A percentile compares a stretch with the other conserved stretches of the same genome.
These are phyloP conservation scores for Pterostichus niger DNA, from an alignment of 2,888 invertebrate genomes.

Conservation along the genomic window DNA sequence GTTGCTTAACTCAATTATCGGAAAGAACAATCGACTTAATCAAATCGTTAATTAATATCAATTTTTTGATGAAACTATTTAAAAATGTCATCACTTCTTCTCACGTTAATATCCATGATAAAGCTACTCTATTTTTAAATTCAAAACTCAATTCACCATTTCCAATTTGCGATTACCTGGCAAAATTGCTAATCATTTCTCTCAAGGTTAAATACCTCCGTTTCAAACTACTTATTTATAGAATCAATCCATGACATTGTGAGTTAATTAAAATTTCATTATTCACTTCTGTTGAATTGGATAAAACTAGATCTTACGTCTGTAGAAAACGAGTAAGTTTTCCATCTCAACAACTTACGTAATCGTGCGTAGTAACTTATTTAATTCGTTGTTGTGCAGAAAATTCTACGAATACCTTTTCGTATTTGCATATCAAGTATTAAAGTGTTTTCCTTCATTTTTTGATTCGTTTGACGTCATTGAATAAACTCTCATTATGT, in stretches of 20 bases:
- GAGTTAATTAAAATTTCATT: constrained; percentile 26
- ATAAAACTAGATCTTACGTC: constrained; percentile 14
- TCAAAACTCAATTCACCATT: neutral
- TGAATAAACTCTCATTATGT: neutral
- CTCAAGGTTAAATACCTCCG: constrained; percentile 2
- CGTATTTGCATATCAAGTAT: neutral
- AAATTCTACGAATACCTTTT: neutral
- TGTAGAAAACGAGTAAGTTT: neutral
- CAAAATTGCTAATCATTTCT: neutral
- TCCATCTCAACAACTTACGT: neutral
- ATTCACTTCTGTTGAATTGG: neutral
- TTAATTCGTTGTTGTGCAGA: neutral
- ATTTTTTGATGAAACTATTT: neutral
- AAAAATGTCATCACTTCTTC: neutral
- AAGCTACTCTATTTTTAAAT: constrained; percentile 18
- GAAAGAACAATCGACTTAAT: neutral
- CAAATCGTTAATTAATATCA: too few species aligned
- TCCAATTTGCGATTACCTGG: neutral
- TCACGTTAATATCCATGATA: neutral
- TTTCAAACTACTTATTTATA: neutral
- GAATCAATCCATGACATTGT: constrained; percentile 11
- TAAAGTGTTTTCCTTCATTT: neutral
- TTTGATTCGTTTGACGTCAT: neutral
- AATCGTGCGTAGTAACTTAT: too few species aligned
- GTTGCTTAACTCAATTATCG: neutral